Percentiles rank a stretch among this genome's conserved stretches.
These are phyloP conservation scores for Hoplodrina ambigua DNA, from an alignment of 2,888 invertebrate genomes.

Conservation along the genomic window DNA sequence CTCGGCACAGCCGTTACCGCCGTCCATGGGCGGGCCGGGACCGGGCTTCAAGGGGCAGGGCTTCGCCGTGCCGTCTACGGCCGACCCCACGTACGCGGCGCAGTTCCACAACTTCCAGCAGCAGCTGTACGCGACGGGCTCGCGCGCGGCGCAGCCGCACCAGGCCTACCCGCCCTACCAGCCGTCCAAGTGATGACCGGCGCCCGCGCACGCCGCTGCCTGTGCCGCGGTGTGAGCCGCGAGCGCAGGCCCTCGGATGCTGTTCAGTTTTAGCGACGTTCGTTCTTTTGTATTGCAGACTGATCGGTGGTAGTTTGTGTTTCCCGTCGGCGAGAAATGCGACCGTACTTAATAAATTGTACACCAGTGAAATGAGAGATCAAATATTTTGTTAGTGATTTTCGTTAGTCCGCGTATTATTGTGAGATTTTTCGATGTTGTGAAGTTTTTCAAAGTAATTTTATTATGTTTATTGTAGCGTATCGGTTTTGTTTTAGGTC, in stretches of 20 bases:
- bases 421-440: slow-evolving; percentile 77
- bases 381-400: slow-evolving; percentile 78
- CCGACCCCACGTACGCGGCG: slow-evolving; percentile 97
- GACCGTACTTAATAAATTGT: slow-evolving; percentile 65
- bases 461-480: slow-evolving; percentile 69
- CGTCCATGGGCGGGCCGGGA: slow-evolving; percentile 93
- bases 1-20: slow-evolving; percentile 93
- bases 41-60: slow-evolving; percentile 94
- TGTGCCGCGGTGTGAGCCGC: slow-evolving; percentile 17
- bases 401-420: slow-evolving; percentile 75
- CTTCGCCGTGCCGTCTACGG: slow-evolving; percentile 95
- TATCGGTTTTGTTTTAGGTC: slow-evolving; percentile 72
- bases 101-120: slow-evolving; percentile 99
- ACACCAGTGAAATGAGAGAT: slow-evolving; percentile 67
- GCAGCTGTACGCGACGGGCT: slow-evolving; percentile 96
- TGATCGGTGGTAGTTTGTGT: slow-evolving; percentile 65
- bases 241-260: slow-evolving; percentile 36
- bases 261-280: slow-evolving; percentile 58
- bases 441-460: slow-evolving; percentile 73
- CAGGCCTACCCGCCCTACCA: slow-evolving; percentile 86
- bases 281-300: slow-evolving; percentile 63
- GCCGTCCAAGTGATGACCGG: slow-evolving; percentile 86
- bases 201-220: slow-evolving; percentile 28
- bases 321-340: slow-evolving; percentile 55
- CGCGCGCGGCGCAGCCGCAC: slow-evolving; percentile 85